These are phyloP conservation scores for Pomatostomus ruficeps DNA, from an alignment of 2,113 vertebrate species.

Conservation along the genomic window DNA sequence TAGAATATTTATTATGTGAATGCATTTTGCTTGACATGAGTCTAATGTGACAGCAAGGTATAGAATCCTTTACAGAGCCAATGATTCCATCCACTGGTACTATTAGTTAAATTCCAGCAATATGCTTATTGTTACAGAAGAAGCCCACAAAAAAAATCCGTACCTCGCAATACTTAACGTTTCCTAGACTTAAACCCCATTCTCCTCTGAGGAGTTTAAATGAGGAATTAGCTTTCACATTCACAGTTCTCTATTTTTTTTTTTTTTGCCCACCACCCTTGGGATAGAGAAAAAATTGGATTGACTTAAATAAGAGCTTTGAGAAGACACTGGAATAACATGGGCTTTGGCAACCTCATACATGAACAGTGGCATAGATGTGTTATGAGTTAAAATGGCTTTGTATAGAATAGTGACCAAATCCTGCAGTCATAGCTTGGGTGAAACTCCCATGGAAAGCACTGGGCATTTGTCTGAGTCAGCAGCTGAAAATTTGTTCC, in stretches of 20 bases:
- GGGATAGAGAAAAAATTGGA: neutral
- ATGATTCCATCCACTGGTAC: neutral
- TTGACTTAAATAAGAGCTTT: neutral
- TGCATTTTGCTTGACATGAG: neutral
- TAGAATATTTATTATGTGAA: neutral
- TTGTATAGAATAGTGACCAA: neutral
- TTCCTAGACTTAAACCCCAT: neutral
- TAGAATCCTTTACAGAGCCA: neutral
- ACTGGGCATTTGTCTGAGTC: neutral
- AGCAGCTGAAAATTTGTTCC: constrained; percentile 14
- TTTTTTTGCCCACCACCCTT: neutral
- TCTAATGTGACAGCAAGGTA: neutral
- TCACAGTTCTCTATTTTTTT: neutral
- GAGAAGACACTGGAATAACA: neutral
- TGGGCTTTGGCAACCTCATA: neutral
- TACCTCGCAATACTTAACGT: fast-evolving
- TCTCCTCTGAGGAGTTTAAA: neutral
- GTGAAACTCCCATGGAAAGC: neutral
- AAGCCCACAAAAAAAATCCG: neutral
- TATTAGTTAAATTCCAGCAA: neutral
- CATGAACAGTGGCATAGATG: neutral
- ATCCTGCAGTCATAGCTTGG: neutral
- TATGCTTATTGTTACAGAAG: neutral
- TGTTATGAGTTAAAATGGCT: neutral
- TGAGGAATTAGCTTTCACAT: neutral